Evolutionary conservation across 2,113 vertebrate genomes (phyloP).

Genomic region (Aphyosemion australe): DNA sequence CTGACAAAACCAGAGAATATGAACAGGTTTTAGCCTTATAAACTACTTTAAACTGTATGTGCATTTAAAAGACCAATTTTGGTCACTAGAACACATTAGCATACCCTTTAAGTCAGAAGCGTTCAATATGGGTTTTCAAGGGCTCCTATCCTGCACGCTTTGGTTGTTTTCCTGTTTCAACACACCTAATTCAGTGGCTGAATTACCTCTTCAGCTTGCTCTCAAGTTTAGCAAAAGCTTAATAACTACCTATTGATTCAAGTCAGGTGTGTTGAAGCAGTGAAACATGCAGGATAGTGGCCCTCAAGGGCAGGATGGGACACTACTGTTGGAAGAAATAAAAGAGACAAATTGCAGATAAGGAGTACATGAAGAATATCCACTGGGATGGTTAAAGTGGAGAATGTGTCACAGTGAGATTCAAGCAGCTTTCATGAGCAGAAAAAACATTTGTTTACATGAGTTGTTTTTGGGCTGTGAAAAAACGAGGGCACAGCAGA

Average conservation of each 20-base stretch:
- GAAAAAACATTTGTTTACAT: conserved; percentile 14
- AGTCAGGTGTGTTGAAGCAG: too few species aligned
- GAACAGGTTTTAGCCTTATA: neutral
- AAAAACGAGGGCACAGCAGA: conserved; percentile 32
- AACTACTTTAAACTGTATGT: neutral
- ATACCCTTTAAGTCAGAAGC: neutral
- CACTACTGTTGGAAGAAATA: conserved; percentile 44
- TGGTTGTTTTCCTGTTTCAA: too few species aligned
- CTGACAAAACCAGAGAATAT: neutral
- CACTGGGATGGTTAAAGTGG: conserved; percentile 36
- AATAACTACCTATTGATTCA: too few species aligned
- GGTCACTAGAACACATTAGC: neutral
- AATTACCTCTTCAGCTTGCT: too few species aligned
- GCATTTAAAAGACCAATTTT: neutral
- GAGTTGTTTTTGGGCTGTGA: conserved; percentile 27
- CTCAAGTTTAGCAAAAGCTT: too few species aligned
- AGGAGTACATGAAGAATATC: too few species aligned
- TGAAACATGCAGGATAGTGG: neutral
- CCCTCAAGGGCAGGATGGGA: too few species aligned
- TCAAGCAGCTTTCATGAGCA: conserved; percentile 8
- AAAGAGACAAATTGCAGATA: conserved; percentile 34
- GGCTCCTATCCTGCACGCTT: too few species aligned
- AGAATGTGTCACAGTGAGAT: conserved; percentile 25
- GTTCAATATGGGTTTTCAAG: too few species aligned
- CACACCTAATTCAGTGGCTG: too few species aligned